Percentiles rank a stretch among this genome's conserved stretches.
Conservation (phyloP, 2,797 vertebrate species). For the Coregonus sp. region DNA sequence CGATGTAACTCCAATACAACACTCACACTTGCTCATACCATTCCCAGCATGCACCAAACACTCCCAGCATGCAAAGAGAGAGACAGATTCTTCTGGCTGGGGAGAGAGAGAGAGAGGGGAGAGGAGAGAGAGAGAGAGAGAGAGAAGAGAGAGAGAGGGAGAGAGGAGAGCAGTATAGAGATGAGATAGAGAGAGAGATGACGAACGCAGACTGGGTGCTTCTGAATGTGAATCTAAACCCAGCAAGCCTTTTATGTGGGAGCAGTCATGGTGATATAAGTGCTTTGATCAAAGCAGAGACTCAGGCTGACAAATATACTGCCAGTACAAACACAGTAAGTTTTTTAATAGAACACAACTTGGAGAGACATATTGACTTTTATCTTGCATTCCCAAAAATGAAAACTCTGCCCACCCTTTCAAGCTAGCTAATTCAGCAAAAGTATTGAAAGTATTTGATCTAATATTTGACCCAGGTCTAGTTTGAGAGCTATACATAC, state of each 20-base stretch:
- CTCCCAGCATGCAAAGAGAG: too few relatives aligned
- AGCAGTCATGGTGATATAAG: conserved; percentile 14
- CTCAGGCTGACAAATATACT: conserved; percentile 11
- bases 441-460: not conserved
- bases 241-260: conserved; percentile 13
- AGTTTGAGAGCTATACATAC: conserved; percentile 43
- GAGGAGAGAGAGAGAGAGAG: not conserved
- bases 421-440: not conserved
- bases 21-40: too few relatives aligned
- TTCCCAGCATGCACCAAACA: too few relatives aligned
- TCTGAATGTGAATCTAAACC: not conserved
- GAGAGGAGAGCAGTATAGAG: not conserved
- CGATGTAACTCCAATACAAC: too few relatives aligned
- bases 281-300: conserved; percentile 28
- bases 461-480: not conserved
- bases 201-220: not conserved
- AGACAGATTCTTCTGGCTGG: too few relatives aligned
- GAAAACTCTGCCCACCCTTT: not conserved
- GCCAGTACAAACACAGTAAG: conserved; percentile 10
- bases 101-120: not conserved
- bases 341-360: conserved; percentile 32
- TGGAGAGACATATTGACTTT: conserved; percentile 18
- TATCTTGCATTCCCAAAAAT: not conserved
- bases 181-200: not conserved
- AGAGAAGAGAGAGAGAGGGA: not conserved